Evolutionary conservation across 1,140 invertebrate genomes (phyloP), one percentile per base, ranked within the genome.

Genomic region (Pogonognathellus flavescens): DNA sequence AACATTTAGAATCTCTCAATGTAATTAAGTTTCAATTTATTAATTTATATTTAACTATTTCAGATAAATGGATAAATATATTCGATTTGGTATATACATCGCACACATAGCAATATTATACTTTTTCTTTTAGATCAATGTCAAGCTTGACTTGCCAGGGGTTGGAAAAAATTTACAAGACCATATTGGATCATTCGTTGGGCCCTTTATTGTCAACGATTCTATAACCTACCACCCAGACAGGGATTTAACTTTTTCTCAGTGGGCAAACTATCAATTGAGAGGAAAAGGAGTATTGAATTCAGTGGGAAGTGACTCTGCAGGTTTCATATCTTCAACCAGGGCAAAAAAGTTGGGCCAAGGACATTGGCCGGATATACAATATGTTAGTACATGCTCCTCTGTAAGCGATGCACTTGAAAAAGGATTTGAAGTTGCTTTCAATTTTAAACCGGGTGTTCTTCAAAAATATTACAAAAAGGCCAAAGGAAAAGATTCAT

Each of bases 191-290:
- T 86, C 83, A 20, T 52, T 41, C 20, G 3, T 87, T 11, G 87
- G 87, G 0, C 87, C 95, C 10, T 96, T 96, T 87, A 90, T 96
- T 0, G 91, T 96, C 0, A 93, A 96, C 89, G 93, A 95, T 31
- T 94, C 95, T 0, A 91, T 96, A 8, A 95, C 94, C 0, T 94
- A 96, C 59, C 95, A 93, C 72, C 95, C 94, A 84, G 92, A 93
- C 18, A 81, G 87, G 8, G 87, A 87, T 50, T 14, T 86, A 4
- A 87, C 81, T 5, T 41, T 62, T 4, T 57, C 16, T 5, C n/a
- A 60, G 13, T 84, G 86, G 49, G 16, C 60, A 5, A 57, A 85
- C 4, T 86, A 52, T 80, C 50, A 55, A 8, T 4, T 59, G 7
- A 60, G 57, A 3, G 87, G 87, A 9, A 83, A 22, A 22, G 87